Conservation (phyloP, 2,888 invertebrate species). For the Andrena praecox region DNA sequence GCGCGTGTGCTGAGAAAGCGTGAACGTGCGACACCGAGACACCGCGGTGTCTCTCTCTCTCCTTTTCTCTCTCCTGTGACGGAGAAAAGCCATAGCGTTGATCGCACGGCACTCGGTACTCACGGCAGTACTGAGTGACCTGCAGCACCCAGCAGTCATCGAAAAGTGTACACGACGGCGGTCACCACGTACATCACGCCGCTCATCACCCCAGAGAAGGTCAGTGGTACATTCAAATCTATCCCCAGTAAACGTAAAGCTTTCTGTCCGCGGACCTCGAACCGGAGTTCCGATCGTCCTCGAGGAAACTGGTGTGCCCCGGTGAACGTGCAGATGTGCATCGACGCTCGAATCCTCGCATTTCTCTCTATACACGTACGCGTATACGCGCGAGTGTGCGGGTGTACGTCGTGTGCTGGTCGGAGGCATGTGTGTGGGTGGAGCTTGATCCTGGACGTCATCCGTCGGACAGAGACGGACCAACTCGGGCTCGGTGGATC, state of each 20-base stretch:
- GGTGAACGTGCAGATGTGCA: slow-evolving; percentile 50
- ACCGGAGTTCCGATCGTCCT: background rate
- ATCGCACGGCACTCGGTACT: slow-evolving; percentile 76
- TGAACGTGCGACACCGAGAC: slow-evolving; percentile 50
- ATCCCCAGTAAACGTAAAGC: slow-evolving; percentile 15
- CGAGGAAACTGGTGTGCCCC: slow-evolving; percentile 20
- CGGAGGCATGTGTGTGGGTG: slow-evolving; percentile 71
- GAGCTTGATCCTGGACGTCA: slow-evolving; percentile 72
- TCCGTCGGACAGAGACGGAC: slow-evolving; percentile 70
- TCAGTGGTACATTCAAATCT: slow-evolving; percentile 60
- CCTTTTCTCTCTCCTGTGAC: slow-evolving; percentile 40
- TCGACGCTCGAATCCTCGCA: slow-evolving; percentile 13
- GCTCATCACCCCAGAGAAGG: slow-evolving; percentile 85
- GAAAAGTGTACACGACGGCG: slow-evolving; percentile 83
- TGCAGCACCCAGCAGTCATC: slow-evolving; percentile 73
- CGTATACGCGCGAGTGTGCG: slow-evolving; percentile 11
- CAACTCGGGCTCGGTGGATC: slow-evolving; percentile 55
- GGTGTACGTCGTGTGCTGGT: slow-evolving; percentile 46
- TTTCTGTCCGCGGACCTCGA: background rate
- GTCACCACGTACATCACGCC: slow-evolving; percentile 85
- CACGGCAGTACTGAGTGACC: slow-evolving; percentile 75
- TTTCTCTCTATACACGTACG: slow-evolving; percentile 16
- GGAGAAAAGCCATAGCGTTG: slow-evolving; percentile 49
- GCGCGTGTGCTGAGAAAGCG: slow-evolving; percentile 61
- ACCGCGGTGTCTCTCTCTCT: slow-evolving; percentile 13